Conservation (phyloP, 2,888 invertebrate species). For the Oscheius sp. region DNA sequence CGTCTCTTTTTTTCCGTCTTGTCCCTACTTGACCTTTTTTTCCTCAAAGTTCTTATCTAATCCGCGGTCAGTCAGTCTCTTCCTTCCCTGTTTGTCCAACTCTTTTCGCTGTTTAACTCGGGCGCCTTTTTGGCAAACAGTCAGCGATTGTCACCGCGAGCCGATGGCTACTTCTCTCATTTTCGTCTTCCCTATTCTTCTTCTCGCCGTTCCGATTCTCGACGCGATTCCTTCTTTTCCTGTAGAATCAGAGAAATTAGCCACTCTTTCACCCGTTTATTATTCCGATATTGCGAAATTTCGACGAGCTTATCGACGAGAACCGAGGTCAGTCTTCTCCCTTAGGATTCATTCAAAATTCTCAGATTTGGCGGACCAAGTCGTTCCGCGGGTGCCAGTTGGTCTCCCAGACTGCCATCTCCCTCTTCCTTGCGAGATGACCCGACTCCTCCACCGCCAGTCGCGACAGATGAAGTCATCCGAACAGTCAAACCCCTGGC, state of each 20-base stretch:
- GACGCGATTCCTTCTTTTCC: slow-evolving; percentile 2
- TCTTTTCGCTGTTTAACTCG: slow-evolving; percentile 32
- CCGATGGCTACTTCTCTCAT: slow-evolving; percentile 26
- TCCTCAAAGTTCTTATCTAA: not conserved
- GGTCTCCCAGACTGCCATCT: not conserved
- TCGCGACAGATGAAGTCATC: slow-evolving; percentile 11
- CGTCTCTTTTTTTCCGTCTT: not conserved
- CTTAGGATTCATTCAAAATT: not conserved
- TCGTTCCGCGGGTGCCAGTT: not conserved
- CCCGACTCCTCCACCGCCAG: not conserved
- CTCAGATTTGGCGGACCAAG: not conserved
- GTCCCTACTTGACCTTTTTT: not conserved
- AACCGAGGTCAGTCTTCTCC: slow-evolving; percentile 4
- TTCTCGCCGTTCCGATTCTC: not conserved
- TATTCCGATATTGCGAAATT: slow-evolving; percentile 23
- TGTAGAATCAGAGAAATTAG: not conserved
- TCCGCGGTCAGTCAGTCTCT: slow-evolving; percentile 7
- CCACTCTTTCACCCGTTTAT: slow-evolving; percentile 5
- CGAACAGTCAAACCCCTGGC: slow-evolving; percentile 39
- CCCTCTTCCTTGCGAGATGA: slow-evolving; percentile 19
- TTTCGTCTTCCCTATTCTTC: not conserved
- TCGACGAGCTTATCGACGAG: not conserved
- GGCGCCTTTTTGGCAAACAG: slow-evolving; percentile 26
- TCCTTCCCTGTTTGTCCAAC: slow-evolving; percentile 28
- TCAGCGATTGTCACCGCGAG: slow-evolving; percentile 30